Base-by-base conservation (phyloP, 2,797 vertebrate genomes). In the Cossypha niveicapilla region DNA sequence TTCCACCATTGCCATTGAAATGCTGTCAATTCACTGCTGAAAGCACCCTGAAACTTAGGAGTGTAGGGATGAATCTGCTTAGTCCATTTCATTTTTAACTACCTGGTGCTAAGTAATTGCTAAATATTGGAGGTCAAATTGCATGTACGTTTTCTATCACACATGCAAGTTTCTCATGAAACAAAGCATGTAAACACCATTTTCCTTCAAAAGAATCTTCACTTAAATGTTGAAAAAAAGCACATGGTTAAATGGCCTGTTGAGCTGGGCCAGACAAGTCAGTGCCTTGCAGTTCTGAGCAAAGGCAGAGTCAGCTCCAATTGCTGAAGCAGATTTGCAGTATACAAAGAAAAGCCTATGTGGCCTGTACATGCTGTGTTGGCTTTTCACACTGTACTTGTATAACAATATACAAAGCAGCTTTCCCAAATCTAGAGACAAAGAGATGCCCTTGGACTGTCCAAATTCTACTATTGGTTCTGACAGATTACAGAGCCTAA, bases 121-220 rank as follows among this genome's bases (percentile, higher is more conserved):
- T 42, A 71, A 85, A 45, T 77, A 77, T 27, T 11, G 4, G 37
- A 61, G 8, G 34, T 76, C 9, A 53, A 66, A 61, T 54, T 68
- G 18, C 16, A 57, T 2, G 2, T 12, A 45, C 2, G 2, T 68
- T 90, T 94, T 54, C 53, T 83, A 28, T 79, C 3, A 2, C 8
- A 42, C 17, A 10, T 34, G 2, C 0, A 1, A 34, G 7, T 82
- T 92, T 73, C 21, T 82, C 21, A n/a, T 1, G 1, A 83, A 83
- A 41, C 17, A 53, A 65, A 75, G 28, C 9, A 1, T 1, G 3
- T 34, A 51, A 84, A 78, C n/a, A 32, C 9, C 14, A 28, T 24
- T 84, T 77, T 71, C 62, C 25, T 78, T 65, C 47, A 74, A 77
- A 85, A 86, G 7, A 19, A n/a, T 54, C 30, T 88, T 73, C 45